Conservation (phyloP, 2,888 invertebrate genomes). For the Pristionchus maxplancki region DNA sequence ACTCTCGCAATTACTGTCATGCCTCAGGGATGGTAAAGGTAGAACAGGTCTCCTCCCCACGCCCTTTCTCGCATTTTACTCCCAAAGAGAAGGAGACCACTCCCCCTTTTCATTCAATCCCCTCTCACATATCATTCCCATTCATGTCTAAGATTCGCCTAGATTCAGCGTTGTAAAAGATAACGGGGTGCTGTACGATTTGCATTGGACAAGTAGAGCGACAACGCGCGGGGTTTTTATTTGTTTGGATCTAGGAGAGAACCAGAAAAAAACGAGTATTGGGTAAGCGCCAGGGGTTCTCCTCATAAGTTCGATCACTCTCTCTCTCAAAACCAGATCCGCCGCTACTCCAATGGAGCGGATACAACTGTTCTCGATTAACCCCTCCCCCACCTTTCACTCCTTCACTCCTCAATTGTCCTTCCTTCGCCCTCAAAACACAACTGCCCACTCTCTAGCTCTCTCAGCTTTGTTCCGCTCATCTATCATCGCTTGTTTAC, state of each 20-base stretch:
- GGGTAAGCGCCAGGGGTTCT: background rate
- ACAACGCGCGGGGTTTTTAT: background rate
- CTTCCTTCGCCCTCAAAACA: background rate
- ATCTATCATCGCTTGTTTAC: slow-evolving; percentile 3
- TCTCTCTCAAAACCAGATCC: slow-evolving; percentile 1
- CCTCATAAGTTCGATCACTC: slow-evolving; percentile 20
- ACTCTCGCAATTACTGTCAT: slow-evolving; percentile 42
- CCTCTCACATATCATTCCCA: background rate
- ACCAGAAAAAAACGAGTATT: slow-evolving; percentile 28
- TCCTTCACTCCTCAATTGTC: background rate
- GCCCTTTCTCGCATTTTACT: background rate
- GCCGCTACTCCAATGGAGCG: slow-evolving; percentile 6
- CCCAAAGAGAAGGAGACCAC: background rate
- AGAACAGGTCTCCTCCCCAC: slow-evolving; percentile 18
- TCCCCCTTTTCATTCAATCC: slow-evolving; percentile 36
- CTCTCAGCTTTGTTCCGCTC: slow-evolving; percentile 20
- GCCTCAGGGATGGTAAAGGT: slow-evolving; percentile 10
- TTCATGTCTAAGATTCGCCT: background rate
- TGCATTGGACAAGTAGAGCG: background rate
- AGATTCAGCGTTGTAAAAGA: slow-evolving; percentile 15
- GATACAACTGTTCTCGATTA: slow-evolving; percentile 41
- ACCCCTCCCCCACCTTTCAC: background rate
- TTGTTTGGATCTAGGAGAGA: slow-evolving; percentile 4
- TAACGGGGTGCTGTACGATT: slow-evolving; percentile 17
- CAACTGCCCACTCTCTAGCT: background rate